Conservation (phyloP, 2,888 invertebrate species). For the Drymonia ruficornis region DNA sequence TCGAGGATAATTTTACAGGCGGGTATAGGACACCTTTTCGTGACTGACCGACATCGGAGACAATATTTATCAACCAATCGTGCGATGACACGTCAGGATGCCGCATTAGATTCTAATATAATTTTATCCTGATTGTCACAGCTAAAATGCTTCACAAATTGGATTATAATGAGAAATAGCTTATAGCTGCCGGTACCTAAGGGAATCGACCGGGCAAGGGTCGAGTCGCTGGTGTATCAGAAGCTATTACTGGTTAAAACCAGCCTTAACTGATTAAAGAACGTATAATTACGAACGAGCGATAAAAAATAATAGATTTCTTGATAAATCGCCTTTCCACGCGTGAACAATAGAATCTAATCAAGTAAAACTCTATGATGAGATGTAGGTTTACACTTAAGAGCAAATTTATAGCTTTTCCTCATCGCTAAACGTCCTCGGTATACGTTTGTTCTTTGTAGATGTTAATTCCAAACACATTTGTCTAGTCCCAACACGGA, state of each 20-base stretch:
- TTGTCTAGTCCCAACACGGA: constrained; percentile 14
- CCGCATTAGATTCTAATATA: background rate
- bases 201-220: no score
- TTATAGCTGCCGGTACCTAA: no score
- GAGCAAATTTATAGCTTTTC: background rate
- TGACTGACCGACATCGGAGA: background rate
- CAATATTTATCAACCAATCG: background rate
- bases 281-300: background rate
- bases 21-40: background rate
- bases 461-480: constrained; percentile 21
- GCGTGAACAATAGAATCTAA: background rate
- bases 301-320: background rate
- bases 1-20: background rate
- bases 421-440: background rate
- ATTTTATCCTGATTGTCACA: no score
- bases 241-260: background rate
- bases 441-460: constrained; percentile 9
- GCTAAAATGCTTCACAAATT: no score
- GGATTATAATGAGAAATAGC: no score
- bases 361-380: background rate
- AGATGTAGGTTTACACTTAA: background rate
- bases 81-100: background rate
- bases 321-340: background rate
- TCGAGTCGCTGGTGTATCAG: background rate
- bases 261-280: background rate